A percentile compares a stretch with the other conserved stretches of the same genome.
phyloP scores from a whole-genome alignment of 2,888 invertebrate genomes.

The Eupeodes luniger region DNA sequence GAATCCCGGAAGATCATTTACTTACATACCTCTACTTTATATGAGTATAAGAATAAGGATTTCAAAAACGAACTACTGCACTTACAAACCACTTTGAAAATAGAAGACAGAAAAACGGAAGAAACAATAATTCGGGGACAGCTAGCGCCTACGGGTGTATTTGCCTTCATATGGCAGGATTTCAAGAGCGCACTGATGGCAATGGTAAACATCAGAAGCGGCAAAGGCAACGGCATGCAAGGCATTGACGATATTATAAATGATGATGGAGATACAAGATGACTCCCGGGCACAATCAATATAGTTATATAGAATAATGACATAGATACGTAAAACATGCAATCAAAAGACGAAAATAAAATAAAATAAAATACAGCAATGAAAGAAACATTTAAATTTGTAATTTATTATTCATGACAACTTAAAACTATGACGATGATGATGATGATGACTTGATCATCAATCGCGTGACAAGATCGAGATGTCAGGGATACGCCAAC shows the following conservation, averaged over 20 bases:
- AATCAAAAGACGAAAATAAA: constrained; percentile 1
- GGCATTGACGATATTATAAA: not conserved
- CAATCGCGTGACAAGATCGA: constrained; percentile 63
- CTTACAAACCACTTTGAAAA: constrained; percentile 72
- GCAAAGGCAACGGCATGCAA: not conserved
- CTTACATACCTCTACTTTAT: not conserved
- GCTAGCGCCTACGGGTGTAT: constrained; percentile 65
- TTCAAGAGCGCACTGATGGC: constrained; percentile 24
- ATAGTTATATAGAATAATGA: constrained; percentile 46
- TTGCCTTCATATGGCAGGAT: constrained; percentile 48
- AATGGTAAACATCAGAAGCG: constrained; percentile 16
- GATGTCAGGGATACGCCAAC: constrained; percentile 17
- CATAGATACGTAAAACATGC: constrained; percentile 58
- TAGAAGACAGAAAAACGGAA: constrained; percentile 40
- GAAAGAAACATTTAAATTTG: constrained; percentile 66
- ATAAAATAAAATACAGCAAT: constrained; percentile 16
- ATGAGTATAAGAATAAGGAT: not conserved
- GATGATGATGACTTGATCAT: constrained; percentile 62
- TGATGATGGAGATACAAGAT: constrained; percentile 6
- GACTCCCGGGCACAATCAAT: constrained; percentile 61
- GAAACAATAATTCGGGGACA: constrained; percentile 43
- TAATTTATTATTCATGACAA: constrained; percentile 74
- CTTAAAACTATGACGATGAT: not conserved
- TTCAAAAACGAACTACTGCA: constrained; percentile 46
- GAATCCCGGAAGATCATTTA: constrained; percentile 72